Base-by-base conservation (phyloP, 2,113 vertebrate species). In the Hyla sarda region DNA sequence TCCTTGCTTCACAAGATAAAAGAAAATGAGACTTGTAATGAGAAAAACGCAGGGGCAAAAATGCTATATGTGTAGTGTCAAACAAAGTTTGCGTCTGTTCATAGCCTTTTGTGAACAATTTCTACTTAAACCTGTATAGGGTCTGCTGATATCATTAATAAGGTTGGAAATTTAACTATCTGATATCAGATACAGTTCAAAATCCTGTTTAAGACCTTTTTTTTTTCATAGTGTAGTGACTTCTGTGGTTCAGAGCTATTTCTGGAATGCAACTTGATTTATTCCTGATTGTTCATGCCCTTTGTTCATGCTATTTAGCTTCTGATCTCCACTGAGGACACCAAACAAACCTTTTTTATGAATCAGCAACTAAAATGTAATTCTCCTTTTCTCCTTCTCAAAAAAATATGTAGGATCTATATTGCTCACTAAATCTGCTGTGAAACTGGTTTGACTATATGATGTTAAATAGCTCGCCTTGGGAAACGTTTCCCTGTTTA, bases 211-310 rank as follows among this genome's bases (percentile, higher is more conserved):
- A 19, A 34, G 16, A 32, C 28, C 62, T 69, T 12, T 3, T 34
- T 34, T 8, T 34, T 19, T 32, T n/a, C 5, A 9, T 2, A 32
- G 16, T 41, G 41, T 5, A 41, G 8, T 41, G 8, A 5, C 3
- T 14, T 69, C 16, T 69, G 30, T 34, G 30, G 30, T 16, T 69
- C 30, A 69, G 12, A 65, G 65, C 30, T 69, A 69, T 34, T 69
- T 69, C 30, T 34, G 65, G 30, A 69, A 69, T 69, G 30, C 65
- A 69, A 69, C 30, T 69, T 69, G 65, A 34, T 19, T 69, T 32
- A 28, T 69, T 69, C 65, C 65, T 69, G 30, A 69, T 17, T 65
- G 14, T 69, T 69, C 16, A n/a, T 13, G 60, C 3, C 60, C 2
- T 65, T 34, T 34, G 16, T 69, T 69, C 28, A 69, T 10, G 17